Conservation (phyloP, 2,888 invertebrate genomes). For the Drosophila prolongata region DNA sequence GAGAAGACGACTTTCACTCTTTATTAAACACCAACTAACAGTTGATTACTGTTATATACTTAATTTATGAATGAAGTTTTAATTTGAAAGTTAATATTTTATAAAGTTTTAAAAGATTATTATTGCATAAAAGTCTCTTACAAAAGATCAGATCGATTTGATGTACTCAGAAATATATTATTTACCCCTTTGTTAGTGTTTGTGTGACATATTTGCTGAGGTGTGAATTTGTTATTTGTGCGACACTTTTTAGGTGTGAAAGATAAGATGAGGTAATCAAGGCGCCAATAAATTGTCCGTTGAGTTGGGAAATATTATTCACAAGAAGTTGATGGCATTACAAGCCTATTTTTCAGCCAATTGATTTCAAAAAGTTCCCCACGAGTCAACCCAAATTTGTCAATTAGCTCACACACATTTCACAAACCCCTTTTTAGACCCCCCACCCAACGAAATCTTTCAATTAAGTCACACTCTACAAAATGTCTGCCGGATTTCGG, state of each 20-base stretch:
- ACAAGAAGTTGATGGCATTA: neutral
- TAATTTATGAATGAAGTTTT: neutral
- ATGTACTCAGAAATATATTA: neutral
- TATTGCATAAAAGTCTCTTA: neutral
- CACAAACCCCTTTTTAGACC: conserved; percentile 1
- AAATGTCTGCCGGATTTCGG: conserved; percentile 16
- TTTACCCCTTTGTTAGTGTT: conserved; percentile 15
- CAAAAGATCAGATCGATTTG: neutral
- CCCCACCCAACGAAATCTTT: conserved; percentile 25
- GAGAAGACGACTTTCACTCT: no score
- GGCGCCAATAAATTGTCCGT: neutral
- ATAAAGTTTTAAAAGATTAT: neutral
- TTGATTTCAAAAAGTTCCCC: conserved; percentile 19
- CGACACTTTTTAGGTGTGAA: conserved; percentile 25
- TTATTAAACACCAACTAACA: no score
- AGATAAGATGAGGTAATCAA: conserved; percentile 30
- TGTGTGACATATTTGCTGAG: conserved; percentile 20
- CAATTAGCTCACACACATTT: conserved; percentile 51
- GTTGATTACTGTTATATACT: neutral
- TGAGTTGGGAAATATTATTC: conserved; percentile 12
- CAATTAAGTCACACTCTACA: conserved; percentile 45
- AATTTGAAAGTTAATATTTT: neutral
- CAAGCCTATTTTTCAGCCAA: neutral
- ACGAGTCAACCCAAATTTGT: conserved; percentile 69
- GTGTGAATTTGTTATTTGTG: conserved; percentile 26